Evolutionary conservation across 2,113 vertebrate genomes (phyloP).

Genomic region (Rhea americana): DNA sequence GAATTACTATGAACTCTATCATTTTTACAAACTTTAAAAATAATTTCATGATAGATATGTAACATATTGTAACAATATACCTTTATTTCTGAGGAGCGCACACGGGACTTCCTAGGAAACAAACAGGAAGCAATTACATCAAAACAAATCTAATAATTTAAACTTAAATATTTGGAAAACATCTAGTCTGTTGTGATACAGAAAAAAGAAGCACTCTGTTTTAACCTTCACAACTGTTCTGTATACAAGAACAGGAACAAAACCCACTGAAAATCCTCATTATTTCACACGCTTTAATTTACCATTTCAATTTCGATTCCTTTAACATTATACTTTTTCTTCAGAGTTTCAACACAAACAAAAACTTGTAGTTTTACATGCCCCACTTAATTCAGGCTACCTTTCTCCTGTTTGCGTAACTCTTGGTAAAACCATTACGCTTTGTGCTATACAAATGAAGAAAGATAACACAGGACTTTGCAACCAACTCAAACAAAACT

Average conservation of each 20-base stretch:
- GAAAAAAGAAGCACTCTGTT: neutral
- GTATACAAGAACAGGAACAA: neutral
- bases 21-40: neutral
- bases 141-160: neutral
- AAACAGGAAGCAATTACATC: slow-evolving; percentile 49
- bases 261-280: neutral
- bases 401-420: neutral
- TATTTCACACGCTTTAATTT: neutral
- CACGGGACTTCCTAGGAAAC: slow-evolving; percentile 89
- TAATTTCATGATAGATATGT: neutral
- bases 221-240: neutral
- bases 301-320: neutral
- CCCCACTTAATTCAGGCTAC: neutral
- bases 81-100: slow-evolving; percentile 88
- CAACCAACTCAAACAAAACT: neutral
- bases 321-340: neutral
- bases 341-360: neutral
- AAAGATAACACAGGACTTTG: neutral
- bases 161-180: neutral
- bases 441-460: neutral
- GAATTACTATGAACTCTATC: neutral
- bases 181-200: neutral
- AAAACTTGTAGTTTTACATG: neutral
- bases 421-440: neutral
- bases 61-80: slow-evolving; percentile 70